Evolutionary conservation across 2,888 invertebrate genomes (phyloP), one percentile per base, ranked within the genome.

Genomic region (Rotaria macrura): DNA sequence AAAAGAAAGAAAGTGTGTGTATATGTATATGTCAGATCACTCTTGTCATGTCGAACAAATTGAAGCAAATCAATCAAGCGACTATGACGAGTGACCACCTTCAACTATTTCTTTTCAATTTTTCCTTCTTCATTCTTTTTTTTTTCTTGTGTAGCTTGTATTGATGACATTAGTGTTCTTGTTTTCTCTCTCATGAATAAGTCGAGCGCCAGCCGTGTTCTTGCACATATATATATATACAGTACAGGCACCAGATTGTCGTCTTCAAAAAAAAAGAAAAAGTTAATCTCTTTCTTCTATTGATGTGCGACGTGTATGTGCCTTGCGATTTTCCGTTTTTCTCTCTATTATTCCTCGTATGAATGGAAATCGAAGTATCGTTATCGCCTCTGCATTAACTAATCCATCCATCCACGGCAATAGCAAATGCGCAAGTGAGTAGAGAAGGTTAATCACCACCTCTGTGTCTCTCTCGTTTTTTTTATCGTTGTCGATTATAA

Each of bases 41-140:
- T 34, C 65, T 65, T 38, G 65, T 34, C 65, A 65, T 65, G 34
- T 65, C 34, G 65, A 65, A 65, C 65, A 65, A 65, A 65, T 65
- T 65, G 65, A 65, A 65, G 65, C 65, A 65, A 65, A 65, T 65
- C 34, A 65, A 65, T 65, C 65, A 65, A 65, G 65, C 65, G 65
- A 65, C 65, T 65, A 65, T 34, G 34, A 20, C 65, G 29, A 65
- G 65, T 65, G 34, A 65, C 65, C 65, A 65, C 34, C 65, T 65
- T 65, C 34, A 65, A 65, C 29, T 65, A 65, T 34, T 65, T 65
- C 65, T 65, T 65, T 65, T 34, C 34, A 65, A 47, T 47, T 29
- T 57, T 57, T 57, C 12, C n/a, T 65, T 25, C n/a, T n/a, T n/a
- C n/a, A n/a, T n/a, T 54, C 4, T 5, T 54, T 54, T 25, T 54